Percentiles rank a stretch among this genome's conserved stretches.
These are phyloP conservation scores for Salminus brasiliensis DNA, from an alignment of 2,113 vertebrate genomes.

Conservation along the genomic window DNA sequence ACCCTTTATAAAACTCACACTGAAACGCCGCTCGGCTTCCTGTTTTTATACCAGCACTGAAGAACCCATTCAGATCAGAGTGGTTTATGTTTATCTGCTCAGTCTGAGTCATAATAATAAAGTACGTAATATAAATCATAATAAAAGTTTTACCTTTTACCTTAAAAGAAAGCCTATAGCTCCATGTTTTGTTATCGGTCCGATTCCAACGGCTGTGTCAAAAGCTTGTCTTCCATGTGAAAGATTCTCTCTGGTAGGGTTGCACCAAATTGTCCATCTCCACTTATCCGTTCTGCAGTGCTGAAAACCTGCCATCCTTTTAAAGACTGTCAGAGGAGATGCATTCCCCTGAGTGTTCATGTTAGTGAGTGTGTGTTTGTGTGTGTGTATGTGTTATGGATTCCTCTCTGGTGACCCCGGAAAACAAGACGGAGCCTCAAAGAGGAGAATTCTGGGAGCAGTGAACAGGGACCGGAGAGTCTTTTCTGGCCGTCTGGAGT, in stretches of 20 bases:
- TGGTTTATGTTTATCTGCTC: too few relatives aligned
- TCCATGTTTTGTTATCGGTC: too few relatives aligned
- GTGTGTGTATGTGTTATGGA: background rate
- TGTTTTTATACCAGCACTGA: too few relatives aligned
- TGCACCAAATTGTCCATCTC: background rate
- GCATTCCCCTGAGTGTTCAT: background rate
- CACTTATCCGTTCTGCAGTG: background rate
- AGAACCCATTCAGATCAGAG: too few relatives aligned
- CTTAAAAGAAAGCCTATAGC: too few relatives aligned
- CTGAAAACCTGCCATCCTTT: background rate
- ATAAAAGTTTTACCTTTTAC: too few relatives aligned
- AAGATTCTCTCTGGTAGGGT: background rate
- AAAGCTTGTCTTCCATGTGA: background rate
- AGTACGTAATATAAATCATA: too few relatives aligned
- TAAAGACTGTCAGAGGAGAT: background rate
- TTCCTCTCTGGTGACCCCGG: background rate
- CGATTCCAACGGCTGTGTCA: too few relatives aligned
- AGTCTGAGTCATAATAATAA: too few relatives aligned
- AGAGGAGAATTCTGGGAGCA: background rate
- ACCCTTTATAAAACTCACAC: too few relatives aligned
- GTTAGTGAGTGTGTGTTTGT: conserved; percentile 4
- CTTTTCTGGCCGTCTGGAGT: background rate
- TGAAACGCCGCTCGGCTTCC: too few relatives aligned
- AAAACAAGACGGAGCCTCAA: conserved; percentile 1
- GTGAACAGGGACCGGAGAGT: conserved; percentile 9